These are phyloP conservation scores for Pagrus major DNA, from an alignment of 2,113 vertebrate species.

Conservation along the genomic window DNA sequence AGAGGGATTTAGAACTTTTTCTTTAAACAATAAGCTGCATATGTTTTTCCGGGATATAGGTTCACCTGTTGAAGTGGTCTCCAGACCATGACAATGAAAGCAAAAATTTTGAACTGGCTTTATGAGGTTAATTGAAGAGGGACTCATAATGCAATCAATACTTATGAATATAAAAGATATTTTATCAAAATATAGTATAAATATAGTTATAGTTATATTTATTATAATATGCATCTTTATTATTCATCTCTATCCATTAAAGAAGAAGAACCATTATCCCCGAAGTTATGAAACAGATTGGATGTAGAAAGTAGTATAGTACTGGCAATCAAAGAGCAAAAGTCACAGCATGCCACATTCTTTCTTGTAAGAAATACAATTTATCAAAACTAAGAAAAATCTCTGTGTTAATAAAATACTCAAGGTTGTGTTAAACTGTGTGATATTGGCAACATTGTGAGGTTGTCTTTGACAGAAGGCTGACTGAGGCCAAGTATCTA, in stretches of 20 bases:
- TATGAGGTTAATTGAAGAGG: neutral
- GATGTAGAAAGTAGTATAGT: neutral
- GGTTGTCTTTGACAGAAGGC: neutral
- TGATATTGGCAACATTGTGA: conserved; percentile 3
- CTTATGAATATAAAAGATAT: too few species aligned
- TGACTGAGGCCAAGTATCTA: conserved; percentile 12
- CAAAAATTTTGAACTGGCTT: neutral
- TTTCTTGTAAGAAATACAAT: neutral
- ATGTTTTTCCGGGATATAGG: too few species aligned
- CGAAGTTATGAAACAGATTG: neutral
- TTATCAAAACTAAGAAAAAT: neutral
- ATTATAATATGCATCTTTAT: neutral
- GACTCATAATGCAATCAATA: neutral
- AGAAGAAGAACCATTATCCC: neutral
- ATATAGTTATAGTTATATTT: too few species aligned
- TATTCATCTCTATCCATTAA: neutral
- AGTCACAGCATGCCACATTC: neutral
- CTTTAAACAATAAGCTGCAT: too few species aligned
- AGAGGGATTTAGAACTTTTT: neutral
- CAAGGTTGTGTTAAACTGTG: neutral
- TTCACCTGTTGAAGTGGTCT: neutral
- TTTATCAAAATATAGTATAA: too few species aligned
- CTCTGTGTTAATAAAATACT: neutral
- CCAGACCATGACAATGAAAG: neutral
- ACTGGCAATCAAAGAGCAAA: neutral